Evolutionary conservation across 2,113 vertebrate genomes (phyloP).

Genomic region (Kryptolebias marmoratus): DNA sequence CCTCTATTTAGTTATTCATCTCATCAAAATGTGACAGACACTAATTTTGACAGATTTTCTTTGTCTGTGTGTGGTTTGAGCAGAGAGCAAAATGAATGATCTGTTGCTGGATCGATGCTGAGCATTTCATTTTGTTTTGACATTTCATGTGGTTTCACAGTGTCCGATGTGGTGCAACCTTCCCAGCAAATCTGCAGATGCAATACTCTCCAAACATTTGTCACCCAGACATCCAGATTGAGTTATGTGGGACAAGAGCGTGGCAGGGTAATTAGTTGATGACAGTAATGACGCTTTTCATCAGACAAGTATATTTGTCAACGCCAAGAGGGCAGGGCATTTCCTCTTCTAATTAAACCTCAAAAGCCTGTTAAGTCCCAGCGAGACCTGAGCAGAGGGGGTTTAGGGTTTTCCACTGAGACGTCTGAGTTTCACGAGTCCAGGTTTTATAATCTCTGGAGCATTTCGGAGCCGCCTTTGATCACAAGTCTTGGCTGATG

Average conservation of each 20-base stretch:
- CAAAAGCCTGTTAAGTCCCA: slow-evolving; percentile 42
- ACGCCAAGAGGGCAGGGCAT: slow-evolving; percentile 21
- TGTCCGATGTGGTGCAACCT: slow-evolving; percentile 1
- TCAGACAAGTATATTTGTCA: slow-evolving; percentile 5
- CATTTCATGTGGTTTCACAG: background rate
- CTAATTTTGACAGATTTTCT: no score
- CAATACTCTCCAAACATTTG: background rate
- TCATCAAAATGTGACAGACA: no score
- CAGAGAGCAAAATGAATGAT: no score
- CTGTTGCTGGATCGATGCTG: no score
- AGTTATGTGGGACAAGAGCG: slow-evolving; percentile 6
- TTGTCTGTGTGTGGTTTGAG: no score
- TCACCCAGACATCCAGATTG: slow-evolving; percentile 11
- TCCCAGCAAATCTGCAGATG: background rate
- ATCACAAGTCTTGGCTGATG: slow-evolving; percentile 48
- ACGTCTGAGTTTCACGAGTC: slow-evolving; percentile 57
- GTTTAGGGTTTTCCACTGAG: slow-evolving; percentile 29
- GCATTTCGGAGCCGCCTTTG: slow-evolving; percentile 35
- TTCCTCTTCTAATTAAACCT: slow-evolving; percentile 50
- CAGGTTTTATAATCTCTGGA: slow-evolving; percentile 36
- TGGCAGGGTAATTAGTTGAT: slow-evolving; percentile 11
- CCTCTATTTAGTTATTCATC: no score
- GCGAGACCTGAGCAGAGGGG: slow-evolving; percentile 8
- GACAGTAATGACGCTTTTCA: slow-evolving; percentile 12
- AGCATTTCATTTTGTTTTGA: no score